Percentiles rank a stretch among this genome's conserved stretches.
phyloP scores from a whole-genome alignment of 92 coral and sea anemone genomes.

The Umimayanthus kanabou region DNA sequence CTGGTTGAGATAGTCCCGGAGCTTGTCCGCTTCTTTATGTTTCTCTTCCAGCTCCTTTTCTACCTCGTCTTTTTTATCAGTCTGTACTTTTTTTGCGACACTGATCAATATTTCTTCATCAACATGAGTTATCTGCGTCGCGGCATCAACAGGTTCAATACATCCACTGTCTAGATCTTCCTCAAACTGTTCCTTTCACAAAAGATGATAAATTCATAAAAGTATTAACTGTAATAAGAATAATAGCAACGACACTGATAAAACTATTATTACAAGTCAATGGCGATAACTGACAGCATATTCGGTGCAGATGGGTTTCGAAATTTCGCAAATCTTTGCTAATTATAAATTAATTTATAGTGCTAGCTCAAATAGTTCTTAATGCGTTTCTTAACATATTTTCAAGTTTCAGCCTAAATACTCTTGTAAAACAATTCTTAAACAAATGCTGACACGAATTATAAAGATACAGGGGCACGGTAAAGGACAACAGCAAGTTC shows the following conservation, averaged over 20 bases:
- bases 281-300: too few species aligned
- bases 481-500: too few species aligned
- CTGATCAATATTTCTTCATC: background rate
- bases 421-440: too few species aligned
- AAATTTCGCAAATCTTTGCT: too few species aligned
- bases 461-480: too few species aligned
- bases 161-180: background rate
- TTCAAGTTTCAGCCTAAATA: too few species aligned
- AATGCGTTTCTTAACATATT: too few species aligned
- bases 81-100: background rate
- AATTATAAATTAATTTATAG: too few species aligned
- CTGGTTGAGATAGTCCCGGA: conserved; percentile 20
- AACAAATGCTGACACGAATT: too few species aligned
- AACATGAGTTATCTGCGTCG: background rate
- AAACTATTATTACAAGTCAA: too few species aligned
- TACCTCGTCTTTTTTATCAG: background rate
- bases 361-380: too few species aligned
- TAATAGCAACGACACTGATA: background rate
- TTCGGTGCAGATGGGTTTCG: too few species aligned
- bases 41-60: background rate
- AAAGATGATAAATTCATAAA: background rate
- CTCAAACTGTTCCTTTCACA: background rate
- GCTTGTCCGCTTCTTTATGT: background rate
- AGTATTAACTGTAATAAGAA: background rate
- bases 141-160: background rate